Percentiles rank a stretch among this genome's conserved stretches.
phyloP scores from a whole-genome alignment of 2,797 vertebrate genomes.

The Falco rusticolus region DNA sequence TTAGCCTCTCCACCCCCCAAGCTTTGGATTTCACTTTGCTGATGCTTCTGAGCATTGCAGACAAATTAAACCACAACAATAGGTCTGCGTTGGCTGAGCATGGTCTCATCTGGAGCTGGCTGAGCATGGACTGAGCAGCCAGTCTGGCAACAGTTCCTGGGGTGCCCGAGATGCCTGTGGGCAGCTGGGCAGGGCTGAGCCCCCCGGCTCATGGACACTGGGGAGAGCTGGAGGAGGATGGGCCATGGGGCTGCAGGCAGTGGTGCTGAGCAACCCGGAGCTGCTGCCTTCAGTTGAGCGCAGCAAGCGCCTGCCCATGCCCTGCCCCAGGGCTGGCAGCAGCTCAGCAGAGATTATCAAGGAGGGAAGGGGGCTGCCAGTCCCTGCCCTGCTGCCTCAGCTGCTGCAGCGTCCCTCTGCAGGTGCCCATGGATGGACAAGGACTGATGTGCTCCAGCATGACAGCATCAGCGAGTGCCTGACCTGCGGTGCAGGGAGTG shows the following conservation, averaged over 20 bases:
- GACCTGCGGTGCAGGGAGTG: not conserved
- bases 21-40: not conserved
- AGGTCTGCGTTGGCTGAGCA: not conserved
- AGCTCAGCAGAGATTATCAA: not conserved
- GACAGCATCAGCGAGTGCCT: not conserved
- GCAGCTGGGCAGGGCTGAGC: not conserved
- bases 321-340: not conserved
- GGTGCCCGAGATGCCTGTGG: not conserved
- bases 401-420: not conserved
- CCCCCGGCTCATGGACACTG: not conserved
- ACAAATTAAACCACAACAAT: slow-evolving; percentile 18
- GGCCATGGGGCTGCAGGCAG: not conserved
- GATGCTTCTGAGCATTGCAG: not conserved
- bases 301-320: not conserved
- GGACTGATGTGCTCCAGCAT: not conserved
- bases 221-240: not conserved
- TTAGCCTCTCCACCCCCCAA: not conserved
- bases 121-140: fast-evolving
- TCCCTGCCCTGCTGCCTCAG: not conserved
- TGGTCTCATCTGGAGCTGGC: not conserved
- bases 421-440: fast-evolving
- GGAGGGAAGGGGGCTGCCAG: not conserved
- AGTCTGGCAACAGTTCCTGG: fast-evolving
- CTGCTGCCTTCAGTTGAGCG: not conserved
- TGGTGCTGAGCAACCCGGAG: not conserved